Evolutionary conservation across 2,888 invertebrate species (phyloP), one percentile per base, ranked within the genome.

Genomic region (Phortica magna): DNA sequence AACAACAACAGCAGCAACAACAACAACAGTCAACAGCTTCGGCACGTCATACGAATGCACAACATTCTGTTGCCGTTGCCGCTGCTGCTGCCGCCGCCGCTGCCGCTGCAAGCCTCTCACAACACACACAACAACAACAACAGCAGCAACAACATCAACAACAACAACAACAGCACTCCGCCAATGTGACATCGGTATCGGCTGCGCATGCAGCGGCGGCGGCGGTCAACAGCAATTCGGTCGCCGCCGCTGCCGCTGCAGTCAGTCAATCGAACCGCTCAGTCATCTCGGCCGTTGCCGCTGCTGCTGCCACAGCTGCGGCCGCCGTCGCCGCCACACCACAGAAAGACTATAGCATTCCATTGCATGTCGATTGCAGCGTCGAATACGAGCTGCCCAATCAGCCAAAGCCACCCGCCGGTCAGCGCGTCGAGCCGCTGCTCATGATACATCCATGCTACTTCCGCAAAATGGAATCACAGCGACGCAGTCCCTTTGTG

Each of bases 381-480:
- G 96, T 97, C 89, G 97, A 97, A 93, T 97, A 97, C 94, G 97
- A 97, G 93, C 93, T 97, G 92, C 96, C 96, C 89, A 96, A 96
- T 92, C 96, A 96, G 93, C 96, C 96, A 85, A 96, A 96, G 93
- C 96, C 96, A 87, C 96, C 96, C 86, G 95, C 95, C 90, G 96
- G 96, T 82, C 95, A 95, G 91, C 93, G 96, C 91, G 95, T 95
- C 90, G 96, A 96, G 92, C 96, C 96, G 75, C 93, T 97, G 90
- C 94, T 97, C 89, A 97, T 97, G 96, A 97, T 97, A 91, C 97
- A 96, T 93, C 97, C 96, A 73, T 96, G 96, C 90, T 96, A 96
- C 92, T 97, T 97, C 93, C 94, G 96, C 85, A 95, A 96, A 92
- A 96, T 96, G 93, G 96, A 96, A 91, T 95, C 95, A 88, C 95